Evolutionary conservation across 2,797 vertebrate species (phyloP).

Genomic region (Phyllotis vaccarum): DNA sequence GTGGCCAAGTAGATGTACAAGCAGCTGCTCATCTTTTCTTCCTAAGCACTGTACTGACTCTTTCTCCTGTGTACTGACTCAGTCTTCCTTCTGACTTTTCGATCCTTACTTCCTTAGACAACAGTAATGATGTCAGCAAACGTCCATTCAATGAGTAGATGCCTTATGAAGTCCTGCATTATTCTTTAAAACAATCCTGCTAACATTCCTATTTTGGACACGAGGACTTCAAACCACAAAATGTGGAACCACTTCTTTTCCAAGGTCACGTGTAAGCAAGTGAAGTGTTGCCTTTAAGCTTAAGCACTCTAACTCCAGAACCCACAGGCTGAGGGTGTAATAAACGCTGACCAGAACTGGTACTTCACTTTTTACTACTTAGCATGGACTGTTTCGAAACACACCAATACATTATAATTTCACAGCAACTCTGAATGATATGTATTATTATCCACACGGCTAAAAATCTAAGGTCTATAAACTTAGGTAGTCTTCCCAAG

Average conservation of each 20-base stretch:
- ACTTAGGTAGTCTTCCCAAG: conserved; percentile 22
- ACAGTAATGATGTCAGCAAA: not conserved
- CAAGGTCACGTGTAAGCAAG: not conserved
- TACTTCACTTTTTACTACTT: conserved; percentile 10
- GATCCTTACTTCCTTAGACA: conserved; percentile 18
- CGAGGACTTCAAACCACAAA: not conserved
- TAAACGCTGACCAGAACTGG: not conserved
- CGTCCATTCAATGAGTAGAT: not conserved
- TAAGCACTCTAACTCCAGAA: not conserved
- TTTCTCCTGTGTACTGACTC: not conserved
- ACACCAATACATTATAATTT: not conserved
- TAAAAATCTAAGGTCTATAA: conserved; percentile 38
- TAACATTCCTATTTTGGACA: not conserved
- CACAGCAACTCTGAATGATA: not conserved
- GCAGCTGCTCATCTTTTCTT: not conserved
- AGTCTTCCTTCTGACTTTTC: not conserved
- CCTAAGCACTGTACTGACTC: not conserved
- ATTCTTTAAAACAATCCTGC: not conserved
- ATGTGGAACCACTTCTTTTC: conserved; percentile 8
- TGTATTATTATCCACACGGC: not conserved
- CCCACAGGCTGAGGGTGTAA: not conserved
- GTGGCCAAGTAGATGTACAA: not conserved
- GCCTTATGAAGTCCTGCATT: not conserved
- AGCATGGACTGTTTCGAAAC: not conserved
- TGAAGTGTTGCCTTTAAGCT: not conserved